A percentile compares a stretch with the other conserved stretches of the same genome.
Evolutionary conservation across 2,888 invertebrate species (phyloP).

Genomic region (Malthinus seriepunctatus): DNA sequence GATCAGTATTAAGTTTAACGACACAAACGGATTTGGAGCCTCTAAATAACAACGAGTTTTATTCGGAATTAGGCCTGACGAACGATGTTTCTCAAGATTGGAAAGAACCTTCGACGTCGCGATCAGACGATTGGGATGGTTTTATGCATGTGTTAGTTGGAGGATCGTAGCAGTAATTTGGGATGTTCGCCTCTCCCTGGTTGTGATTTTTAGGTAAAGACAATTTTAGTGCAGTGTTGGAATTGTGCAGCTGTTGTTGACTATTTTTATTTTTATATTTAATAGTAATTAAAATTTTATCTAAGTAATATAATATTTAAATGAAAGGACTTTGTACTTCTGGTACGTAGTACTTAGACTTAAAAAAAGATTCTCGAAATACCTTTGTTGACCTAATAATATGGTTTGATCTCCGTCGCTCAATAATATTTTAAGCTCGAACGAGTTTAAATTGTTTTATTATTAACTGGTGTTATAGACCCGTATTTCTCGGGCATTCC

Average conservation of each 20-base stretch:
- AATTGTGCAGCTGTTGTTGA: slow-evolving; percentile 52
- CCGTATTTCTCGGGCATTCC: slow-evolving; percentile 48
- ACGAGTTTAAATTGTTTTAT: slow-evolving; percentile 38
- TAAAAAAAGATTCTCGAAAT: slow-evolving; percentile 25
- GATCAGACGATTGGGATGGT: slow-evolving; percentile 60
- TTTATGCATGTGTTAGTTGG: slow-evolving; percentile 73
- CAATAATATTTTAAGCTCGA: slow-evolving; percentile 40
- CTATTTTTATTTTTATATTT: slow-evolving; percentile 48
- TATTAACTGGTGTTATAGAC: slow-evolving; percentile 45
- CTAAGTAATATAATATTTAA: slow-evolving; percentile 14
- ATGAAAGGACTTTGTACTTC: slow-evolving; percentile 22
- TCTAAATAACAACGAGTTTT: slow-evolving; percentile 77
- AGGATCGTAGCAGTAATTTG: slow-evolving; percentile 60
- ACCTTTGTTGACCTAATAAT: slow-evolving; percentile 29
- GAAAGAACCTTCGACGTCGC: slow-evolving; percentile 57
- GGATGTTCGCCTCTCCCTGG: slow-evolving; percentile 47
- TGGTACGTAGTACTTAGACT: slow-evolving; percentile 20
- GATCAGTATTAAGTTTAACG: slow-evolving; percentile 84
- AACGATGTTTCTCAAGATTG: slow-evolving; percentile 66
- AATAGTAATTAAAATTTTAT: slow-evolving; percentile 24
- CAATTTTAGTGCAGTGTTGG: slow-evolving; percentile 44
- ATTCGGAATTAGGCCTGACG: slow-evolving; percentile 70
- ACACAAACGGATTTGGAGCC: slow-evolving; percentile 86
- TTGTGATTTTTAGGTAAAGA: slow-evolving; percentile 52
- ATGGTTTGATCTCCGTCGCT: slow-evolving; percentile 51